phyloP scores from a whole-genome alignment of 2,113 vertebrate species.

The Tursiops truncatus region DNA sequence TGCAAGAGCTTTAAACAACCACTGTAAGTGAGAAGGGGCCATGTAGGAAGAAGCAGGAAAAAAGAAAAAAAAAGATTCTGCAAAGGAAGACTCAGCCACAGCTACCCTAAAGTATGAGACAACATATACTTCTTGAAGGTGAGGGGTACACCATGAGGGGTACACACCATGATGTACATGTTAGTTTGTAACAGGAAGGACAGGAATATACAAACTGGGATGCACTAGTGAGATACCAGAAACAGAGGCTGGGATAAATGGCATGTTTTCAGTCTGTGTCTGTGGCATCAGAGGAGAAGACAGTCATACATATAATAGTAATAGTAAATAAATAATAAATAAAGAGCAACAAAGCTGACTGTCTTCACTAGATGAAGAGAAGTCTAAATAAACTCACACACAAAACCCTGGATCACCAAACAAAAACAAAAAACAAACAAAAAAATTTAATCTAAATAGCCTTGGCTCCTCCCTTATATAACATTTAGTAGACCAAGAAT shows the following conservation, averaged over 20 bases:
- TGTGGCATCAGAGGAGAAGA: not conserved
- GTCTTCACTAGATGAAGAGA: not conserved
- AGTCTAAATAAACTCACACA: not conserved
- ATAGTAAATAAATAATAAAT: not conserved
- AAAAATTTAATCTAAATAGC: not conserved
- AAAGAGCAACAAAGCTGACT: not conserved
- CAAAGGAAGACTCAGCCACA: not conserved
- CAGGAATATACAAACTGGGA: not conserved
- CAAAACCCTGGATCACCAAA: not conserved
- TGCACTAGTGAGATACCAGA: not conserved
- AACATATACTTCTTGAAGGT: not conserved
- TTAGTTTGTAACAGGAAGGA: not conserved
- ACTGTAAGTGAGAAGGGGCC: not conserved
- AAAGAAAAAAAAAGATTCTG: not conserved
- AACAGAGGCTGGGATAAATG: not conserved
- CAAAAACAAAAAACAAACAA: not conserved
- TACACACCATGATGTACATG: not conserved
- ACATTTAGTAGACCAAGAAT: not conserved
- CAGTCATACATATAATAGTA: not conserved
- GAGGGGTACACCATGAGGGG: rapidly evolving
- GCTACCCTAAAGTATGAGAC: not conserved
- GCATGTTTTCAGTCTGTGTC: not conserved
- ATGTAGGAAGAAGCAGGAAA: not conserved
- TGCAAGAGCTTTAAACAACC: not conserved
- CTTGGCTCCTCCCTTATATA: not conserved